A percentile compares a stretch with the other conserved stretches of the same genome.
Conservation (phyloP, 2,888 invertebrate species). For the Diarsia rubi region DNA sequence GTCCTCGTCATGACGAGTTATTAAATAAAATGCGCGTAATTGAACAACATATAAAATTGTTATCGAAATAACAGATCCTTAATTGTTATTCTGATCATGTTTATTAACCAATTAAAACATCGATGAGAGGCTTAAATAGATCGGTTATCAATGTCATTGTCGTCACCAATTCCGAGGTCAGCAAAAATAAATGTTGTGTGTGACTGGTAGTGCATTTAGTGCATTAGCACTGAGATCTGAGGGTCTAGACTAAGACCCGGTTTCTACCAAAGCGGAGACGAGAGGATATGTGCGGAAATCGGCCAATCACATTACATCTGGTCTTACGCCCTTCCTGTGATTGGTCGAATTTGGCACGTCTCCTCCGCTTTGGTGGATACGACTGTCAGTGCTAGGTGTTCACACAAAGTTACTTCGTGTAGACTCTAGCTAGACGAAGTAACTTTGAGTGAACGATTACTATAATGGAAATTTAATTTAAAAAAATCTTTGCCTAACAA, state of each 20-base stretch:
- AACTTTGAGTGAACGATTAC: background rate
- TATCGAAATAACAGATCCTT: slow-evolving; percentile 30
- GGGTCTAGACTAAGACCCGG: no score
- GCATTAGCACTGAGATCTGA: background rate
- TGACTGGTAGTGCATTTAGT: background rate
- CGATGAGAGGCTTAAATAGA: slow-evolving; percentile 5
- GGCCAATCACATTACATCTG: no score
- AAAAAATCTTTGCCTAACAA: no score
- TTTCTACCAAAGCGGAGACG: no score
- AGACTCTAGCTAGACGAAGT: background rate
- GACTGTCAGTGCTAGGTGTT: no score
- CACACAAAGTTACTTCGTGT: no score
- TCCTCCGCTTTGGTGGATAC: no score
- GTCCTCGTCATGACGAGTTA: background rate
- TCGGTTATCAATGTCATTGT: slow-evolving; percentile 14
- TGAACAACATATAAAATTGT: slow-evolving; percentile 11
- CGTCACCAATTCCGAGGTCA: background rate
- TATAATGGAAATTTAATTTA: background rate
- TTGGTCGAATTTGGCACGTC: no score
- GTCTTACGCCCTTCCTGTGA: no score
- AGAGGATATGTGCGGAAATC: no score
- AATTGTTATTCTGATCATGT: slow-evolving; percentile 37
- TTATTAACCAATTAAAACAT: slow-evolving; percentile 40
- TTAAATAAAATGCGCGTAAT: slow-evolving; percentile 12
- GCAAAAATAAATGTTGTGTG: slow-evolving; percentile 4